Percentiles rank a stretch among this genome's conserved stretches.
These are phyloP conservation scores for Cheirogaleus medius DNA, from an alignment of 2,113 vertebrate genomes.

Conservation along the genomic window DNA sequence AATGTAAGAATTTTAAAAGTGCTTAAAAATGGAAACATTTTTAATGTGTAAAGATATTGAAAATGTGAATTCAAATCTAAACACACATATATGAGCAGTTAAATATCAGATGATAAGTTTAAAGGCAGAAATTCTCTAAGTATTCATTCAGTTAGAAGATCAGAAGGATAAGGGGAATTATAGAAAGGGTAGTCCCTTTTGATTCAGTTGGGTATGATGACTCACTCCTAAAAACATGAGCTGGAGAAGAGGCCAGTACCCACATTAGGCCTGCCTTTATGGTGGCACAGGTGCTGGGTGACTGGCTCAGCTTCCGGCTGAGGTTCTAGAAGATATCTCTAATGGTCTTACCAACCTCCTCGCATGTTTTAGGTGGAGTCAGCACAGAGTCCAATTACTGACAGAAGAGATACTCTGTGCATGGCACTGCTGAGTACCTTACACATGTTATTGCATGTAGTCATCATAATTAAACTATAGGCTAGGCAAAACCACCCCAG, in stretches of 20 bases:
- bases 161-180: background rate
- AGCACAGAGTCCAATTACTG: background rate
- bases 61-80: constrained; percentile 18
- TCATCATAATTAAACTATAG: background rate
- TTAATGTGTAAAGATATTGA: background rate
- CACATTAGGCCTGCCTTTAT: background rate
- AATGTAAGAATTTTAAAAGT: background rate
- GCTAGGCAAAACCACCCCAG: background rate
- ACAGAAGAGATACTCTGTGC: background rate
- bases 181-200: background rate
- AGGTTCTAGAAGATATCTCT: background rate
- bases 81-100: background rate
- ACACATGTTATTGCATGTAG: background rate
- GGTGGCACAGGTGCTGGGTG: too few relatives aligned
- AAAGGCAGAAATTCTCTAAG: background rate
- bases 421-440: background rate
- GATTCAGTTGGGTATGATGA: background rate
- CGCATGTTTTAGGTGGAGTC: background rate
- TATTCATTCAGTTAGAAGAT: background rate
- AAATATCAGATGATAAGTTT: constrained; percentile 11
- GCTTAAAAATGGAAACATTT: background rate
- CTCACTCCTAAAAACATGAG: background rate
- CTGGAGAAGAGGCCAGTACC: background rate
- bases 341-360: background rate
- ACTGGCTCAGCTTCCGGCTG: background rate